These are phyloP conservation scores for Potamilus streckersoni DNA, from an alignment of 1,140 invertebrate genomes.

Conservation along the genomic window DNA sequence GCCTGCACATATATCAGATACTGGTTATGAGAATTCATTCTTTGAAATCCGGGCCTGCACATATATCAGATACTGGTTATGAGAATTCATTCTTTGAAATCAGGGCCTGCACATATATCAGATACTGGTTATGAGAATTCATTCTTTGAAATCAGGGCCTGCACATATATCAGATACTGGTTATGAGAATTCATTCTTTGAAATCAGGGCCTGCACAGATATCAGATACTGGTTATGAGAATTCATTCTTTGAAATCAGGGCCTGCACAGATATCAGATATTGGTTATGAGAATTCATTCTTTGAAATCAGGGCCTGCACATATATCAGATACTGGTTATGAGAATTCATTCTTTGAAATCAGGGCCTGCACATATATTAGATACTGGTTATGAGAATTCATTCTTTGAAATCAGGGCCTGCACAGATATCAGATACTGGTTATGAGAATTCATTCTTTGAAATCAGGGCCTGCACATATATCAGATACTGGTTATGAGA, in stretches of 20 bases:
- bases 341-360: conserved; percentile 52
- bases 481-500: not conserved
- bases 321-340: conserved; percentile 7
- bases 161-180: conserved; percentile 40
- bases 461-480: conserved; percentile 79
- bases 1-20: conserved; percentile 73
- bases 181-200: not conserved
- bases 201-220: conserved; percentile 79
- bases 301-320: conserved; percentile 83
- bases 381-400: not conserved
- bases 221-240: not conserved
- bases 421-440: conserved; percentile 40
- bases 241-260: conserved; percentile 71
- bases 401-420: conserved; percentile 81
- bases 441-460: not conserved
- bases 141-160: conserved; percentile 81
- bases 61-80: conserved; percentile 7
- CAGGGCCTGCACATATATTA: conserved; percentile 76
- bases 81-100: conserved; percentile 52
- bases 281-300: not conserved
- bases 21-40: not conserved
- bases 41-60: conserved; percentile 80
- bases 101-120: conserved; percentile 76
- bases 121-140: not conserved
- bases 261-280: conserved; percentile 73